Conservation (phyloP, 92 coral and sea anemone species). For the Phenganax marumi region DNA sequence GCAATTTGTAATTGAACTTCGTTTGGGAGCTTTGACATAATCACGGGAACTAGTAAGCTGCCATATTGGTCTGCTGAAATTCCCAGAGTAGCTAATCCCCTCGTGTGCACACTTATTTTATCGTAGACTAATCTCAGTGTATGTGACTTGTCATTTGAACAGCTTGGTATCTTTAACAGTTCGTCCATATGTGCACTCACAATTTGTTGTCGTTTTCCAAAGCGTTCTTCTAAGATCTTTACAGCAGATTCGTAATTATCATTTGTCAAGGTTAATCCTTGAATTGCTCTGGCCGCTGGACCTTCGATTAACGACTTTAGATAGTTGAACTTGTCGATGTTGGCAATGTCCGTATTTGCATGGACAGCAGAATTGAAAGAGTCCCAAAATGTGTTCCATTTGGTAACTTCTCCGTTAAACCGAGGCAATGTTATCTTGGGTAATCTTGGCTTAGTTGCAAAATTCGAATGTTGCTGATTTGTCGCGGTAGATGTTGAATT, state of each 20-base stretch:
- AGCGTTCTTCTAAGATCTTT: background rate
- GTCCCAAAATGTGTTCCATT: slow-evolving; percentile 57
- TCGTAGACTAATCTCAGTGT: background rate
- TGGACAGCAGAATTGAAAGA: slow-evolving; percentile 40
- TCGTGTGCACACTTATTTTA: background rate
- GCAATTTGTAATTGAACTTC: slow-evolving; percentile 48
- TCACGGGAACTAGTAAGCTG: slow-evolving; percentile 26
- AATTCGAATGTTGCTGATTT: background rate
- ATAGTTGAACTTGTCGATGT: slow-evolving; percentile 10
- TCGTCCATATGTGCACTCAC: background rate
- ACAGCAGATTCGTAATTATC: background rate
- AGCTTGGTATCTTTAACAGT: background rate
- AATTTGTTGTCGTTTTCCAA: slow-evolving; percentile 2
- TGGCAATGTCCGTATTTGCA: slow-evolving; percentile 9
- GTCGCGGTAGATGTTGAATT: background rate
- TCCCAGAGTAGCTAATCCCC: slow-evolving; percentile 40
- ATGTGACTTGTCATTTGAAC: background rate
- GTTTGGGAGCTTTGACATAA: slow-evolving; percentile 49
- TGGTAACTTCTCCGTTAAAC: slow-evolving; percentile 23
- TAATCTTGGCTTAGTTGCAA: slow-evolving; percentile 29
- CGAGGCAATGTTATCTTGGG: slow-evolving; percentile 42
- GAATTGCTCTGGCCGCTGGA: background rate
- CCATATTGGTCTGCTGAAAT: slow-evolving; percentile 45
- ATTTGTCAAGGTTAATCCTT: background rate
- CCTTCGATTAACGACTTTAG: slow-evolving; percentile 1